Conservation (phyloP, 2,797 vertebrate genomes). For the Bryconaethiops microstoma region DNA sequence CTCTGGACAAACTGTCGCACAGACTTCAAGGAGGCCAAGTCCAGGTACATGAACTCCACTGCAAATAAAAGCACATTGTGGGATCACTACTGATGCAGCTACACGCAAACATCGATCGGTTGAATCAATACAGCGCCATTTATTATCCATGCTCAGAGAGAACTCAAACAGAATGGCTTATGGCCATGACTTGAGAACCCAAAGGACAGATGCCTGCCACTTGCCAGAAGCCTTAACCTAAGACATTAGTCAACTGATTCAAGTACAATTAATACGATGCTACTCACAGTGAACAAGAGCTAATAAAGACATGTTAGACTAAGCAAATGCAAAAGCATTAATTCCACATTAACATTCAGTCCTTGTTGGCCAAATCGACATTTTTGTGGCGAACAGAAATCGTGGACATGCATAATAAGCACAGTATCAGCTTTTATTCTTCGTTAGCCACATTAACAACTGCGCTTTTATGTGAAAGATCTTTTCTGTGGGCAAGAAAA, state of each 20-base stretch:
- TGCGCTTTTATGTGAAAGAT: background rate
- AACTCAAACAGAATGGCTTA: slow-evolving; percentile 20
- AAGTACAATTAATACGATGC: background rate
- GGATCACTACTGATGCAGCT: slow-evolving; percentile 27
- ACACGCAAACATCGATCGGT: slow-evolving; percentile 18
- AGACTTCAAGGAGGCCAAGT: slow-evolving; percentile 88
- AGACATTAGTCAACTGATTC: background rate
- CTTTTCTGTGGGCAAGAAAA: background rate
- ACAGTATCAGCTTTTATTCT: background rate
- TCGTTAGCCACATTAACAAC: background rate
- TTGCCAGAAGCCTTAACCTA: background rate
- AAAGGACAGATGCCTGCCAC: background rate
- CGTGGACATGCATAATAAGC: background rate
- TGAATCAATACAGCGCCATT: slow-evolving; percentile 45
- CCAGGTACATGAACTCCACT: slow-evolving; percentile 88
- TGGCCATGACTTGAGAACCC: background rate
- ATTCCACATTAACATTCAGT: too few species aligned
- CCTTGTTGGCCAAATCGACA: too few species aligned
- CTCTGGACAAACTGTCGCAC: slow-evolving; percentile 79
- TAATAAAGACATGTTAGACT: too few species aligned
- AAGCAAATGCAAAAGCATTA: too few species aligned
- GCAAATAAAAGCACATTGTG: slow-evolving; percentile 47
- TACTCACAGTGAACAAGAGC: too few species aligned
- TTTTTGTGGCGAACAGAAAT: too few species aligned
- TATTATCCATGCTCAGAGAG: slow-evolving; percentile 28